Conservation (phyloP, 2,888 invertebrate species). For the Drosophila stalkeri region DNA sequence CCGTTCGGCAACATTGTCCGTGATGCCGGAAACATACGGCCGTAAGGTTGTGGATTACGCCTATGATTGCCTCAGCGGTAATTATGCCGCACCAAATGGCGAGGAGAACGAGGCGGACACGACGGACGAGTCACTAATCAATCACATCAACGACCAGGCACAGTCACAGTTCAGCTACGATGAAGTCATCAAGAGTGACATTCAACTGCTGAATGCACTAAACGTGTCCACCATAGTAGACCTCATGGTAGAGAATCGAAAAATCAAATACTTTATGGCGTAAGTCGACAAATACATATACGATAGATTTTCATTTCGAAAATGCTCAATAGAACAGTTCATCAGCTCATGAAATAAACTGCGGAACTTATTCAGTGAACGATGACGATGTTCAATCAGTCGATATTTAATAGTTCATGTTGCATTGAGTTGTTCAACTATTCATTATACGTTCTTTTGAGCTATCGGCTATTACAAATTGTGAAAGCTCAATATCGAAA, state of each 20-base stretch:
- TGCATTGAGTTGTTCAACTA: not conserved
- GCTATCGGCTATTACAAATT: not conserved
- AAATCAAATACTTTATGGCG: constrained; percentile 92
- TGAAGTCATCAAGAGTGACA: constrained; percentile 86
- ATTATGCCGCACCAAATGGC: constrained; percentile 65
- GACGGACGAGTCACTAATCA: constrained; percentile 80
- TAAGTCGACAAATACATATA: constrained; percentile 85
- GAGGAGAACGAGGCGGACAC: constrained; percentile 81
- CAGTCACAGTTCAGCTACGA: constrained; percentile 82
- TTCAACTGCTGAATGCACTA: constrained; percentile 89
- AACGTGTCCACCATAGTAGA: constrained; percentile 91
- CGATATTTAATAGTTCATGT: not conserved
- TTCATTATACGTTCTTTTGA: not conserved
- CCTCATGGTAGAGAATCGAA: constrained; percentile 94
- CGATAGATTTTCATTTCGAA: not conserved
- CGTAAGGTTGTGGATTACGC: constrained; percentile 87
- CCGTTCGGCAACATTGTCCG: constrained; percentile 91
- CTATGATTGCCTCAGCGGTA: constrained; percentile 80
- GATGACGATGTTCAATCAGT: not conserved
- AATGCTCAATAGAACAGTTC: not conserved
- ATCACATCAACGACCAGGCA: constrained; percentile 68
- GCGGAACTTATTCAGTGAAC: not conserved
- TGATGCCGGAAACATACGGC: constrained; percentile 91
- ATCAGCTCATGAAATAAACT: not conserved
- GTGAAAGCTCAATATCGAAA: not conserved